Evolutionary conservation across 2,113 vertebrate genomes (phyloP).

Genomic region (Xyliphius kryptos): DNA sequence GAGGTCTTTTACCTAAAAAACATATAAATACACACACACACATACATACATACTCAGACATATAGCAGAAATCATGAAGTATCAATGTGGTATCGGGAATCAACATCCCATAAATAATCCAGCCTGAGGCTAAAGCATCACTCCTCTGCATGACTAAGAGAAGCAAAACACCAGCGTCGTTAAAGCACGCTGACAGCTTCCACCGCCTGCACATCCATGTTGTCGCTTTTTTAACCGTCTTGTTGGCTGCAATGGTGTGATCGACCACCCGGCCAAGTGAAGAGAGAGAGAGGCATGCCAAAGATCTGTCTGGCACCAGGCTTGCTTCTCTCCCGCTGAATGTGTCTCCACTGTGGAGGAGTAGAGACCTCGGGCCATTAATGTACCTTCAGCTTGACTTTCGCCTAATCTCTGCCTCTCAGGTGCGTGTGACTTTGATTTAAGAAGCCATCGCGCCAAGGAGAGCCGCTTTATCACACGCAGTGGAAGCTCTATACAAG

Average conservation of each 20-base stretch:
- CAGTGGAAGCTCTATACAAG: background rate
- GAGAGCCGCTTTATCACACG: conserved; percentile 18
- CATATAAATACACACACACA: no score
- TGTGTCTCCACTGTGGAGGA: conserved; percentile 51
- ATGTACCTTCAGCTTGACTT: conserved; percentile 57
- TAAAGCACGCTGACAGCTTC: conserved; percentile 41
- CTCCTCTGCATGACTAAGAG: conserved; percentile 19
- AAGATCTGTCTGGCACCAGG: conserved; percentile 61
- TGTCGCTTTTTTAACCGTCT: conserved; percentile 54
- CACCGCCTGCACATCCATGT: conserved; percentile 44
- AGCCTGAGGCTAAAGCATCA: conserved; percentile 19
- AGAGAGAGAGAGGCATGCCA: conserved; percentile 57
- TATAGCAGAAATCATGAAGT: conserved; percentile 1
- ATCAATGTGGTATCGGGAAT: conserved; percentile 18
- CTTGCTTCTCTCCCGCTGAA: conserved; percentile 52
- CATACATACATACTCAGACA: no score
- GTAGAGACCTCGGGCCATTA: conserved; percentile 56
- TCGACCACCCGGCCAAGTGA: conserved; percentile 53
- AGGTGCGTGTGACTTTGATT: conserved; percentile 54
- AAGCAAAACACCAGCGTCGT: conserved; percentile 30
- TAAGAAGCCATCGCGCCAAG: conserved; percentile 43
- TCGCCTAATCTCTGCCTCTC: conserved; percentile 47
- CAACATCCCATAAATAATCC: background rate
- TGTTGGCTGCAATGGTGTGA: conserved; percentile 49
- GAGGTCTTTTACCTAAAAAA: no score